These are phyloP conservation scores for Chrysopilus asiliformis DNA, from an alignment of 2,888 invertebrate genomes.

Conservation along the genomic window DNA sequence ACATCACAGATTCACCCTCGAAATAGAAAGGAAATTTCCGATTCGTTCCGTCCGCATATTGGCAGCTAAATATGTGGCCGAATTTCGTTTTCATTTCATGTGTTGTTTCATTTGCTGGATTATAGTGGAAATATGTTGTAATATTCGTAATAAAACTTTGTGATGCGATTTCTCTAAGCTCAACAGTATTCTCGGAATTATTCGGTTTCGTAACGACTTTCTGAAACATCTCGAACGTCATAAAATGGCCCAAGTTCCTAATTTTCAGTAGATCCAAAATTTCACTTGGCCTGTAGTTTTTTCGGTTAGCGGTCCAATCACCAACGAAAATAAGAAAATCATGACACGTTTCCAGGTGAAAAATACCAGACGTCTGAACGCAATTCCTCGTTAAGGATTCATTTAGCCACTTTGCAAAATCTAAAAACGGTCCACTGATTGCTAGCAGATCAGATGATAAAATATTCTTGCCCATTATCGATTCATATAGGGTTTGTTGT, in stretches of 20 bases:
- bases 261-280: constrained; percentile 26
- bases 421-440: constrained; percentile 27
- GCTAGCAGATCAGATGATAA: constrained; percentile 28
- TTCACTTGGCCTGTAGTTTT: constrained; percentile 19
- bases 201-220: constrained; percentile 19
- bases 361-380: constrained; percentile 24
- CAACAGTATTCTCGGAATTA: constrained; percentile 20
- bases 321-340: constrained; percentile 29
- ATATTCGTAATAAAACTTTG: constrained; percentile 33
- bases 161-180: constrained; percentile 30
- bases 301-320: constrained; percentile 26
- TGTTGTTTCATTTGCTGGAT: constrained; percentile 28
- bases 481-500: constrained; percentile 23
- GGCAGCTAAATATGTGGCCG: constrained; percentile 33
- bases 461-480: constrained; percentile 26
- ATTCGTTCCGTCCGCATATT: constrained; percentile 28
- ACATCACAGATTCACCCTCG: constrained; percentile 34
- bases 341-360: constrained; percentile 26
- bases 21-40: constrained; percentile 30
- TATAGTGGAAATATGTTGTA: constrained; percentile 33
- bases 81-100: constrained; percentile 32
- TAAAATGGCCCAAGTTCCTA: constrained; percentile 24
- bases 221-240: constrained; percentile 35
- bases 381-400: constrained; percentile 28
- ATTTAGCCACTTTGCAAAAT: constrained; percentile 29